Evolutionary conservation across 2,113 vertebrate species (phyloP), one percentile per base, ranked within the genome.

Genomic region (Sapayoa aenigma): DNA sequence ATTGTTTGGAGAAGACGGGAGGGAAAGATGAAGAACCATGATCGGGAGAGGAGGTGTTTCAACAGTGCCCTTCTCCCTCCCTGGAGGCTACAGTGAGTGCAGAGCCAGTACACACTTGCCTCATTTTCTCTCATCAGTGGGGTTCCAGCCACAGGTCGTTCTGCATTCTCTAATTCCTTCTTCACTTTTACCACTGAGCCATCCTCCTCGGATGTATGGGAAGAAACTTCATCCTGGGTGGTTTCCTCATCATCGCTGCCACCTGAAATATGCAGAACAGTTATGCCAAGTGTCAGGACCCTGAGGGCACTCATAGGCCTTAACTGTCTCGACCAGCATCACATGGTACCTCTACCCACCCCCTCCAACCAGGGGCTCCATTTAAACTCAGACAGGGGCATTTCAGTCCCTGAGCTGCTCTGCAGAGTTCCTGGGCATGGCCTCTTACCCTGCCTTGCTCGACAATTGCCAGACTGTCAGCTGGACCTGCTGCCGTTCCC

Each of bases 141-240:
- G 8, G 89, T 92, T 90, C 86, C 93, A 60, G 90, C 85, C 90
- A 80, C 87, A 68, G 97, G 96, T 56, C 90, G 95, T 47, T 97
- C 96, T 78, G 93, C 62, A 55, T 94, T 96, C 85, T 97, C 98
- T 77, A 97, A 81, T 52, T 98, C 98, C 60, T 97, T 98, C 79
- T 98, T 98, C 93, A 98, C 97, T 87, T 98, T 98, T 84, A 97
- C 94, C 84, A 91, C 44, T 53, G 96, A 95, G 52, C 97, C 97
- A 76, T 98, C 98, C 89, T 98, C 98, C 92, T 98, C 98, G 6
- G 98, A 98, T 2, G 97, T 97, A 59, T 98, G 98, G 60, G 98
- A 98, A 91, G 98, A 98, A 77, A 97, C 96, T 96, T 98, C 98
- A 94, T 98, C 98, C 89, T 98, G 98, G n/a, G 98, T 98, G 39